A percentile compares a stretch with the other conserved stretches of the same genome.
phyloP scores from a whole-genome alignment of 2,888 invertebrate species.

The Ctenicera cuprea region DNA sequence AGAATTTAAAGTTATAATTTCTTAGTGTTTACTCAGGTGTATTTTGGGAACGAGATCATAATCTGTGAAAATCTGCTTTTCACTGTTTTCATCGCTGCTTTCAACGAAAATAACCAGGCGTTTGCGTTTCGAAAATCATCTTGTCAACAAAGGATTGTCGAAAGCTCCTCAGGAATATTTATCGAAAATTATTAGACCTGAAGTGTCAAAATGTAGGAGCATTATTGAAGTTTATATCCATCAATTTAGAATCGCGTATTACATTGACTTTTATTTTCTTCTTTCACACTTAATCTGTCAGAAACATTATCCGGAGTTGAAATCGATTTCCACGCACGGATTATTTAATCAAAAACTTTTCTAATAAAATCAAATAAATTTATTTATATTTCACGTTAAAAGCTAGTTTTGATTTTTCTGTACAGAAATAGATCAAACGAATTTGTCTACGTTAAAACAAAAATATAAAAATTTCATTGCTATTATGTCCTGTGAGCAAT shows the following conservation, averaged over 20 bases:
- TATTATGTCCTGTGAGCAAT: neutral
- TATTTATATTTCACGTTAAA: too few relatives aligned
- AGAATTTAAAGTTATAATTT: too few relatives aligned
- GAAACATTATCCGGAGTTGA: neutral
- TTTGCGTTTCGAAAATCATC: neutral
- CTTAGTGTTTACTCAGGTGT: neutral
- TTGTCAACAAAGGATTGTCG: neutral
- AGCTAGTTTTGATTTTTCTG: too few relatives aligned
- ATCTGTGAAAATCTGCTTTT: neutral
- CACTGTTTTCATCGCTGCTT: neutral
- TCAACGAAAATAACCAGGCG: neutral
- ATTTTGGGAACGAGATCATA: neutral
- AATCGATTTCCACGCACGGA: neutral
- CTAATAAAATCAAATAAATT: neutral
- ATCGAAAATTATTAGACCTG: neutral
- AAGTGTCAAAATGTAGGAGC: neutral
- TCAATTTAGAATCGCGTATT: neutral
- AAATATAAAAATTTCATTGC: neutral
- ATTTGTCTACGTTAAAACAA: neutral
- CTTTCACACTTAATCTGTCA: neutral
- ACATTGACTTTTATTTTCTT: conserved; percentile 3
- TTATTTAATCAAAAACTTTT: neutral
- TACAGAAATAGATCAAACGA: neutral
- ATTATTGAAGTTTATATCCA: too few relatives aligned
- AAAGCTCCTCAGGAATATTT: neutral